Evolutionary conservation across 2,113 vertebrate genomes (phyloP).

Genomic region (Gasterosteus aculeatus): DNA sequence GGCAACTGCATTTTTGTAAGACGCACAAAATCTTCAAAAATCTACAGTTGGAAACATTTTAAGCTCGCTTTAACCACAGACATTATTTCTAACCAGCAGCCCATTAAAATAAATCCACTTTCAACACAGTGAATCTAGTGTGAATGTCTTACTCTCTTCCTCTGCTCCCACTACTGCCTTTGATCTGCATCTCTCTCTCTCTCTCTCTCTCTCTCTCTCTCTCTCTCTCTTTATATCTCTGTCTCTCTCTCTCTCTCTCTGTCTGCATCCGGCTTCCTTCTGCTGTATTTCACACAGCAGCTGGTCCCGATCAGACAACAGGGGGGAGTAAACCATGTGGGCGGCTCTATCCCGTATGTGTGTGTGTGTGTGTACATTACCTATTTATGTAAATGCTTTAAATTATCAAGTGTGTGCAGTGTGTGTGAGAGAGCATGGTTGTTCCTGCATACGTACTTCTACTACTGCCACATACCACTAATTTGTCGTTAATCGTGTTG

Average conservation of each 20-base stretch:
- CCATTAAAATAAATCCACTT: too few relatives aligned
- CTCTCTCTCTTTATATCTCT: neutral
- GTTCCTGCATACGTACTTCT: neutral
- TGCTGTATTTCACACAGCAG: conserved; percentile 55
- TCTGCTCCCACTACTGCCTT: neutral
- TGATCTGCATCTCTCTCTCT: neutral
- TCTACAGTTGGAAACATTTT: too few relatives aligned
- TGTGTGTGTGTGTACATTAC: conserved; percentile 22
- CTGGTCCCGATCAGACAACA: conserved; percentile 28
- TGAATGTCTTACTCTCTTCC: neutral
- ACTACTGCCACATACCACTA: neutral
- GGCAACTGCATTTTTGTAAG: too few relatives aligned
- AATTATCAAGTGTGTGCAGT: conserved; percentile 17
- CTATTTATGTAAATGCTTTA: neutral
- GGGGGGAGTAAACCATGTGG: neutral
- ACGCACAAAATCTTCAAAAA: too few relatives aligned
- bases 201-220: neutral
- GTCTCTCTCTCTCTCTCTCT: neutral
- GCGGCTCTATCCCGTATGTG: conserved; percentile 2
- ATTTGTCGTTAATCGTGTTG: neutral
- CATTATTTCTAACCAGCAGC: too few relatives aligned
- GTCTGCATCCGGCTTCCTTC: conserved; percentile 4
- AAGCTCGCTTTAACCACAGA: too few relatives aligned
- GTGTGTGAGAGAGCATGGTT: neutral
- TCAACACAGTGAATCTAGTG: neutral